Base-by-base conservation (phyloP, 2,888 invertebrate genomes). In the Cosmia trapezina region DNA sequence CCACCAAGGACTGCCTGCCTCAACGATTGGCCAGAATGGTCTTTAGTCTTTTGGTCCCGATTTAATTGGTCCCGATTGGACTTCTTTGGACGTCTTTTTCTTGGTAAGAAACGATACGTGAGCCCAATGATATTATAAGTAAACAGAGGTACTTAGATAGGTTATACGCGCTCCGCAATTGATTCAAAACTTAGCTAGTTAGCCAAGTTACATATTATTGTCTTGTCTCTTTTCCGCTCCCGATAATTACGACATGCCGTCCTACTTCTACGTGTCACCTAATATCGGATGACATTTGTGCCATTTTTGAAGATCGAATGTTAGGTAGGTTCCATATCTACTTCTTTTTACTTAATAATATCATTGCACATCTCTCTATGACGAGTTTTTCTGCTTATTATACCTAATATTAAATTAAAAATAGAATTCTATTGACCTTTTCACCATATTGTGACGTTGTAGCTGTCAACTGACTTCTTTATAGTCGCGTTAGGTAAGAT, bases 401-500 rank as follows among this genome's bases (percentile, higher is more conserved):
- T n/a, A 9, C 4, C 8, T 22, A 22, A 17, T 17, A 75, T 49
- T 22, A 14, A 72, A 19, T 68, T 8, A 28, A 79, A 76, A 79
- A 76, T 56, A n/a, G 45, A 57, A 33, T 62, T 76, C 56, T n/a
- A 59, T 41, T 76, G 51, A 76, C 76, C 62, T 80, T 80, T 60
- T 60, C 76, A 63, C 54, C 33, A 73, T 77, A 73, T 73, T 73
- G 54, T 80, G 64, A 73, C 54, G 60, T 12, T 7, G 12, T 37
- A 77, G 49, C 74, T 77, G 80, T 73, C 80, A 73, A 61, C 49
- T 80, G 14, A 56, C 28, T 73, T 73, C 43, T 80, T 72, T 72
- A 47, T n/a, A 80, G 45, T 45, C 28, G 37, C 54, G 19, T 72
- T 76, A 53, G 73, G 62, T 72, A 79, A 79, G 79, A 80, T 60